A percentile compares a stretch with the other conserved stretches of the same genome.
Conservation (phyloP, 1,140 invertebrate species). For the Hycleus cichorii region DNA sequence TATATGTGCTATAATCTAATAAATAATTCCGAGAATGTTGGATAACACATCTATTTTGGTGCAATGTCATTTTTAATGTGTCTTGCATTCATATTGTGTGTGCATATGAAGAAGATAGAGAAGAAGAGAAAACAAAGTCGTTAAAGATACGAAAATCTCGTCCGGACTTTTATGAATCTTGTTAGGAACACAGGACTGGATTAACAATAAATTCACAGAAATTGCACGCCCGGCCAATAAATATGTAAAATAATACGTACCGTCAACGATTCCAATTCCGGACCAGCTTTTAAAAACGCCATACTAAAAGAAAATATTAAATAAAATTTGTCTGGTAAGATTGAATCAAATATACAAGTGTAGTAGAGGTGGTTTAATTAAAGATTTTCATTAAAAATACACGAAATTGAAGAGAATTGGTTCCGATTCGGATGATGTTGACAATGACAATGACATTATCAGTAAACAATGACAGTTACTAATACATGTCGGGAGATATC, state of each 20-base stretch:
- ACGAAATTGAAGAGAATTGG: no score
- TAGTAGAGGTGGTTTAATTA: no score
- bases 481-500: constrained; percentile 22
- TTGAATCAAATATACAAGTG: no score
- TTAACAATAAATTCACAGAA: constrained; percentile 8
- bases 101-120: no score
- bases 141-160: constrained; percentile 3
- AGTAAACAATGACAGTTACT: constrained; percentile 22
- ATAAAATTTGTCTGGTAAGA: no score
- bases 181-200: background rate
- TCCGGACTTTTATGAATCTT: constrained; percentile 4
- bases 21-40: background rate
- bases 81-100: background rate
- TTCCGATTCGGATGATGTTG: no score
- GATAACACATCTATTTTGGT: background rate
- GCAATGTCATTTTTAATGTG: background rate
- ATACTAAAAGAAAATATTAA: no score
- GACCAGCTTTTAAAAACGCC: no score
- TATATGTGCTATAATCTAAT: background rate
- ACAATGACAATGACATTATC: background rate
- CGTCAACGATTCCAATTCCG: background rate
- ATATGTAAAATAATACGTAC: constrained; percentile 8
- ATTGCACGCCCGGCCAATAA: constrained; percentile 5
- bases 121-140: background rate
- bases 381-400: no score